Conservation (phyloP, 2,888 invertebrate genomes). For the Epistrophe eligans region DNA sequence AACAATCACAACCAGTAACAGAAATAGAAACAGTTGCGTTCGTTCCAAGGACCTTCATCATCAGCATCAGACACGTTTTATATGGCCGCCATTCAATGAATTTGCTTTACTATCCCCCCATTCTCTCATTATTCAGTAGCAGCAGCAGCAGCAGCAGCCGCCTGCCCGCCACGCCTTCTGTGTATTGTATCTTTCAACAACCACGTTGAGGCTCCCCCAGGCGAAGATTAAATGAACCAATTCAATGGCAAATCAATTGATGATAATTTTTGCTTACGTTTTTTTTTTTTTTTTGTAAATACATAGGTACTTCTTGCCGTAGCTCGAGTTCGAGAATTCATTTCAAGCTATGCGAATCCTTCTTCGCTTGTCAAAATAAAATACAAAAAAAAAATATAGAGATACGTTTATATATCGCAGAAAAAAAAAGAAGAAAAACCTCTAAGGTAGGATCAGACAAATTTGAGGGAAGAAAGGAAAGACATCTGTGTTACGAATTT, state of each 20-base stretch:
- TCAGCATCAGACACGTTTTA: slow-evolving; percentile 51
- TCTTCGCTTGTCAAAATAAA: slow-evolving; percentile 25
- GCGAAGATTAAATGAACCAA: slow-evolving; percentile 75
- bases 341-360: slow-evolving; percentile 58
- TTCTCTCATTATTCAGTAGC: background rate
- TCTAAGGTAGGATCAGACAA: slow-evolving; percentile 27
- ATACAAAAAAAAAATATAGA: background rate
- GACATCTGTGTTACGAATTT: slow-evolving; percentile 72
- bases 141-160: no score
- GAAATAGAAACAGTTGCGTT: slow-evolving; percentile 55
- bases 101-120: slow-evolving; percentile 5
- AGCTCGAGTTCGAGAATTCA: slow-evolving; percentile 37
- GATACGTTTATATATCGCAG: background rate
- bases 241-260: slow-evolving; percentile 76
- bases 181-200: slow-evolving; percentile 38
- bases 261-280: slow-evolving; percentile 75
- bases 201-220: slow-evolving; percentile 49
- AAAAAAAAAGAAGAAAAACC: background rate
- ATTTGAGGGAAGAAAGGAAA: slow-evolving; percentile 50
- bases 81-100: slow-evolving; percentile 45
- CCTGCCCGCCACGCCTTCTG: background rate
- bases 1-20: slow-evolving; percentile 65
- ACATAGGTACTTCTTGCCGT: background rate
- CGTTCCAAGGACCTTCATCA: slow-evolving; percentile 48
- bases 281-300: slow-evolving; percentile 20